Evolutionary conservation across 2,888 invertebrate species (phyloP), one percentile per base, ranked within the genome.

Genomic region (Sipha maydis): DNA sequence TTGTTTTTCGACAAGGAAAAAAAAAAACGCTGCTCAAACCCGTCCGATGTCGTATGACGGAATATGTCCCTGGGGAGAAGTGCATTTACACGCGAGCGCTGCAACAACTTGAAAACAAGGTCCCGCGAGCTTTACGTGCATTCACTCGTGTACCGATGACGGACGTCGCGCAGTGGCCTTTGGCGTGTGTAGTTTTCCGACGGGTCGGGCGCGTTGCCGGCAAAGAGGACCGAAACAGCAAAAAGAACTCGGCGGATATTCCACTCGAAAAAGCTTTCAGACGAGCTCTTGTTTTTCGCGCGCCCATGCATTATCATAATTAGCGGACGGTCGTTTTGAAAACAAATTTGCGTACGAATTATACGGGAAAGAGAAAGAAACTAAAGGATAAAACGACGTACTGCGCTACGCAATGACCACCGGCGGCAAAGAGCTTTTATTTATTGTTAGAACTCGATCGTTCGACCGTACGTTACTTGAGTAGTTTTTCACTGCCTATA

Each of bases 191-290:
- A 14, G 71, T 14, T 61, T 82, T 80, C 28, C 5, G 38, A 77
- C 48, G 31, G 31, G 8, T 19, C 21, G 0, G 28, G 7, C 54
- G 56, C n/a, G 17, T 48, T 48, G 17, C 19, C 34, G 73, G 41
- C 82, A 25, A 48, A 84, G 56, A 84, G 83, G 38, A 54, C 38
- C 38, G 56, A 75, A 85, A 78, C 85, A 71, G 38, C 31, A 28
- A 84, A 88, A 88, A 41, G 61, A 80, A 80, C 61, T 73, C 38
- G 54, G 25, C 54, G 75, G 61, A 28, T 28, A 41, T 28, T 7
- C 73, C 86, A 82, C 75, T 88, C 86, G 80, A 67, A 88, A 86
- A 88, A 75, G 80, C 86, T 88, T 88, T 88, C 80, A 88, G 86
- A 75, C 73, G 56, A n/a, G 21, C 86, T 80, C 79, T 86, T 80